phyloP scores from a whole-genome alignment of 2,888 invertebrate genomes.

The Drosophila nr. medialis region DNA sequence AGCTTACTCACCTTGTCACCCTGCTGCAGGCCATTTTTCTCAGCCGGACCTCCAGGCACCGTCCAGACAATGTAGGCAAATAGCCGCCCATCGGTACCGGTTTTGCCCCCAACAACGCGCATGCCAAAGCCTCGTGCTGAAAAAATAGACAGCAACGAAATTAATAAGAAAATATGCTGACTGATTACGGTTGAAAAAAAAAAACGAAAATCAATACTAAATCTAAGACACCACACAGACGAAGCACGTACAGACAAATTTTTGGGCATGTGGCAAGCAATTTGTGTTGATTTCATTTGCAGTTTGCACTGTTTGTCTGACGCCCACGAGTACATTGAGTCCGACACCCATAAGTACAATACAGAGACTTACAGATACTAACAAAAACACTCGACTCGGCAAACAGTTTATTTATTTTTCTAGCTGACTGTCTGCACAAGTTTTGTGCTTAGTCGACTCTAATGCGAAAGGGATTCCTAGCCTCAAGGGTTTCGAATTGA shows the following conservation, averaged over 20 bases:
- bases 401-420: slow-evolving; percentile 38
- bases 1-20: slow-evolving; percentile 91
- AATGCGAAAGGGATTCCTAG: slow-evolving; percentile 22
- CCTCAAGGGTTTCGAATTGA: slow-evolving; percentile 8
- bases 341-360: slow-evolving; percentile 29
- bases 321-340: slow-evolving; percentile 46
- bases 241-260: slow-evolving; percentile 52
- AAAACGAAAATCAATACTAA: slow-evolving; percentile 54
- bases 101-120: slow-evolving; percentile 97
- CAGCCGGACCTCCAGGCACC: slow-evolving; percentile 95
- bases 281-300: slow-evolving; percentile 79
- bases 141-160: slow-evolving; percentile 40
- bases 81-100: slow-evolving; percentile 92
- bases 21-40: slow-evolving; percentile 93
- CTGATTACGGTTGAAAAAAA: slow-evolving; percentile 49
- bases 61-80: slow-evolving; percentile 97
- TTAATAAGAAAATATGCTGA: slow-evolving; percentile 66
- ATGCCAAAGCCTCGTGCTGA: slow-evolving; percentile 96
- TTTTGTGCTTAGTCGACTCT: slow-evolving; percentile 55
- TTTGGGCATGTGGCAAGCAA: slow-evolving; percentile 70
- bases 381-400: slow-evolving; percentile 29
- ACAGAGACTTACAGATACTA: slow-evolving; percentile 12
- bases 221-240: slow-evolving; percentile 48
- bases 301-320: slow-evolving; percentile 57
- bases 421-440: slow-evolving; percentile 20